phyloP scores from a whole-genome alignment of 2,113 vertebrate genomes.

The Poeciliopsis turrubarensis region DNA sequence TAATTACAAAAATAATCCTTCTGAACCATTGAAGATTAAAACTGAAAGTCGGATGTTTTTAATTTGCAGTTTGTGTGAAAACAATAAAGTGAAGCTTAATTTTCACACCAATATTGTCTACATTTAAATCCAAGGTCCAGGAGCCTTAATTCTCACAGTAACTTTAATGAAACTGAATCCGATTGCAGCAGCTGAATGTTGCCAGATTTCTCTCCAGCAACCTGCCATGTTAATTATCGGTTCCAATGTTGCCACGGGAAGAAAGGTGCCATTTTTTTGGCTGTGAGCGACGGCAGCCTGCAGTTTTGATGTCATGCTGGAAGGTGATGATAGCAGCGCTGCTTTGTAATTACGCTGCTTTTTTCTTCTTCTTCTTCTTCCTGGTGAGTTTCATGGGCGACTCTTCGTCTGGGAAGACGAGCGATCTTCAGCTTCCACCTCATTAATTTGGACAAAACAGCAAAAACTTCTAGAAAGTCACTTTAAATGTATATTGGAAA shows the following conservation, averaged over 20 bases:
- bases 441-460: neutral
- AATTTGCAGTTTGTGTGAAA: too few relatives aligned
- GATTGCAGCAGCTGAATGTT: neutral
- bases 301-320: conserved; percentile 12
- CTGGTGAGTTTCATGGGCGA: neutral
- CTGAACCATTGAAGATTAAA: too few relatives aligned
- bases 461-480: neutral
- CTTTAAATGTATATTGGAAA: neutral
- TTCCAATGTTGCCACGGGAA: neutral
- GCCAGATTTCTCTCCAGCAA: neutral
- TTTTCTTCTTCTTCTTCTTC: conserved; percentile 13
- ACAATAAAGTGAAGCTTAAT: too few relatives aligned
- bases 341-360: conserved; percentile 9
- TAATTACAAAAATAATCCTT: too few relatives aligned
- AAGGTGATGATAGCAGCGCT: conserved; percentile 3
- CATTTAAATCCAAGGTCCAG: too few relatives aligned
- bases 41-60: too few relatives aligned
- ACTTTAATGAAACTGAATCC: neutral
- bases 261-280: conserved; percentile 12
- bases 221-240: conserved; percentile 4
- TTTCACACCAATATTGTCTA: too few relatives aligned
- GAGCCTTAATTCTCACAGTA: neutral
- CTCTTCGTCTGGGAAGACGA: neutral
- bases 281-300: conserved; percentile 3
- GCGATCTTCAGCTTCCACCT: neutral